phyloP scores from a whole-genome alignment of 2,888 invertebrate species.

The Seira ritae region DNA sequence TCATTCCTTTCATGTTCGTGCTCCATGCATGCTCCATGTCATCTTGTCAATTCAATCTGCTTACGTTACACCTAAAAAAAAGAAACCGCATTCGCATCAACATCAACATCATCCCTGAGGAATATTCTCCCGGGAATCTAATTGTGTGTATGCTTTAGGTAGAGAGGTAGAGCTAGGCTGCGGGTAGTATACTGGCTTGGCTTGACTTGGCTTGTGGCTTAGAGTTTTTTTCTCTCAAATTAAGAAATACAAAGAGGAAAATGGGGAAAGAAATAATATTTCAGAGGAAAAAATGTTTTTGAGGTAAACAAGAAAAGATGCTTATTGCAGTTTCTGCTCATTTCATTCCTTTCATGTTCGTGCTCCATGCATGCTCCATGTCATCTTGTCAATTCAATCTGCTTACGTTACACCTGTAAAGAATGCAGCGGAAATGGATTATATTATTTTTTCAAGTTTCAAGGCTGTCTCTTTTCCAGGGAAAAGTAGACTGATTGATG shows the following conservation, averaged over 20 bases:
- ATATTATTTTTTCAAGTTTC: not conserved
- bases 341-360: not conserved
- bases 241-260: conserved; percentile 1
- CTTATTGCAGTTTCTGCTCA: not conserved
- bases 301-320: not conserved
- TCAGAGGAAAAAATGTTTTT: not conserved
- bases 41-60: not conserved
- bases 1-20: not conserved
- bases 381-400: not conserved
- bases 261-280: not conserved
- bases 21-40: not conserved
- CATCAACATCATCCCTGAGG: too few relatives aligned
- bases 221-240: too few relatives aligned
- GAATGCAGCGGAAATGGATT: not conserved
- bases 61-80: not conserved
- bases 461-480: not conserved
- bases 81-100: not conserved
- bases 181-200: too few relatives aligned
- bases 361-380: not conserved
- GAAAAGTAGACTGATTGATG: not conserved
- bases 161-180: too few relatives aligned
- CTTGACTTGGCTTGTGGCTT: too few relatives aligned
- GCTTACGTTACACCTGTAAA: not conserved
- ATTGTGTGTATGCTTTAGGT: not conserved
- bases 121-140: not conserved